phyloP scores from a whole-genome alignment of 2,888 invertebrate species.

The Polietes domitor region DNA sequence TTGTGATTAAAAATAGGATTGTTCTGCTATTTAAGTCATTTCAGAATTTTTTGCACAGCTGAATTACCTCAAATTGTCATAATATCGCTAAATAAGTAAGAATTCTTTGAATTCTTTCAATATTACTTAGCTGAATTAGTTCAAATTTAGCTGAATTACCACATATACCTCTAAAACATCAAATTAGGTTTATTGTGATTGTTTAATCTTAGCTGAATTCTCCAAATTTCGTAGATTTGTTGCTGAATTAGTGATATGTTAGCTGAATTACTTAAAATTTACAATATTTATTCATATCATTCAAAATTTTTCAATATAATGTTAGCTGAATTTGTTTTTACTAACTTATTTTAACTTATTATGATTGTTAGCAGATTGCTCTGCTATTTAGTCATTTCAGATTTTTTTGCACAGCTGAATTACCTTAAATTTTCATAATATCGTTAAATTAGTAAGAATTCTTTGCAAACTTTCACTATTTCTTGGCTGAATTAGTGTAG shows the following conservation, averaged over 20 bases:
- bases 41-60: no score
- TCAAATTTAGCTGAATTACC: neutral
- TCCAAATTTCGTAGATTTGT: neutral
- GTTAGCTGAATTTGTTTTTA: neutral
- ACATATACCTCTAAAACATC: neutral
- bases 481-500: neutral
- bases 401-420: no score
- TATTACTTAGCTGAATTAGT: neutral
- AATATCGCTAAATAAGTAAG: no score
- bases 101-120: no score
- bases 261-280: neutral
- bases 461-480: no score
- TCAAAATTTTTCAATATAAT: no score
- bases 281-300: neutral
- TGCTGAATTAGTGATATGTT: neutral
- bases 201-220: neutral
- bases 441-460: no score
- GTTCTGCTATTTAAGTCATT: neutral
- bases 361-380: neutral
- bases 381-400: neutral
- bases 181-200: neutral
- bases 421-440: neutral
- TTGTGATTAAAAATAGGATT: neutral
- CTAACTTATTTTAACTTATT: neutral
- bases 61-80: neutral